Evolutionary conservation across 30 jellyfish, hydroid and myxozoan genomes (phyloP).

Genomic region (Clytia hemisphaerica): DNA sequence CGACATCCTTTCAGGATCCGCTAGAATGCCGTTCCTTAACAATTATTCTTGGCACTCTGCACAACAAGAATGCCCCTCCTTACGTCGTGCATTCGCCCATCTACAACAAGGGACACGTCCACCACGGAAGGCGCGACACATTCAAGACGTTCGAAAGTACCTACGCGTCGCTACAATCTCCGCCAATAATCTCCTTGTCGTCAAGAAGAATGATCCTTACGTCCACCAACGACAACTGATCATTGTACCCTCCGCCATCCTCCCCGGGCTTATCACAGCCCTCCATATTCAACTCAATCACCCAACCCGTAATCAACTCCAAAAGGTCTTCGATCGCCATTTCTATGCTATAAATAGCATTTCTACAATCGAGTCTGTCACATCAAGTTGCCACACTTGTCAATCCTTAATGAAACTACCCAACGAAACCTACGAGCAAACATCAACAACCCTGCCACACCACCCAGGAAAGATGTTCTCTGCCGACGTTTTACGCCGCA

Average conservation of each 20-base stretch:
- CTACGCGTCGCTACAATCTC: no score
- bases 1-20: not conserved
- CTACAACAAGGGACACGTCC: constrained; percentile 2
- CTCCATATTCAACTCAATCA: not conserved
- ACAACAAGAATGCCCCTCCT: not conserved
- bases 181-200: no score
- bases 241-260: no score
- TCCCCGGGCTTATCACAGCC: not conserved
- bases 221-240: no score
- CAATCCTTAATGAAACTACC: not conserved
- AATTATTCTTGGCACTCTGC: not conserved
- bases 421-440: not conserved
- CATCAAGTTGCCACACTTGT: not conserved
- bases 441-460: not conserved
- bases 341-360: not conserved
- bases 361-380: not conserved
- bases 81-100: not conserved
- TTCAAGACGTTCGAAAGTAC: no score
- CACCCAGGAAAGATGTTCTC: not conserved
- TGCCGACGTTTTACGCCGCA: not conserved
- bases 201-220: no score
- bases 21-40: not conserved
- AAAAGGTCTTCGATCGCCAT: not conserved
- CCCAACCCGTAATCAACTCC: not conserved
- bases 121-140: not conserved